Conservation (phyloP, 2,113 vertebrate genomes). For the Channa maculata region DNA sequence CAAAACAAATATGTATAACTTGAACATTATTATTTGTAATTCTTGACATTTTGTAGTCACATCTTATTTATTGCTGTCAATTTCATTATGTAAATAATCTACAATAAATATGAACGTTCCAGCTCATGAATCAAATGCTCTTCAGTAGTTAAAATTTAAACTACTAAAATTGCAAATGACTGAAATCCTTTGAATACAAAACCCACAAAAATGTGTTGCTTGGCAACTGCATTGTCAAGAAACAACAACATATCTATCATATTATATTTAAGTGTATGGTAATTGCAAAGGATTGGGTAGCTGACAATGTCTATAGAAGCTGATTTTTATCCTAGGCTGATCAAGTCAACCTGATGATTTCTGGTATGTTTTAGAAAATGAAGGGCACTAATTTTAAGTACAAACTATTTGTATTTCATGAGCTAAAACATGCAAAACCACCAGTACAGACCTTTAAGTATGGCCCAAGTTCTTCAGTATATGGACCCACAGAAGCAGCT, state of each 20-base stretch:
- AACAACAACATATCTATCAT: not conserved
- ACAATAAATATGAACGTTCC: not conserved
- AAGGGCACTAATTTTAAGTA: conserved; percentile 27
- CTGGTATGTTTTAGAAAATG: conserved; percentile 32
- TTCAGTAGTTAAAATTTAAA: not conserved
- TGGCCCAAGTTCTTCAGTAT: conserved; percentile 29
- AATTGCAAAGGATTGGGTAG: not conserved
- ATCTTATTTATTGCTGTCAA: no score
- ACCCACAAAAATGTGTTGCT: not conserved
- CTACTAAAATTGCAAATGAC: no score
- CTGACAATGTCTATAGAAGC: not conserved
- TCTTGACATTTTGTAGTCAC: no score
- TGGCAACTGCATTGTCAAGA: not conserved
- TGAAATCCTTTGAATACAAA: no score
- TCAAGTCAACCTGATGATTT: conserved; percentile 6
- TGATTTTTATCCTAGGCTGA: not conserved
- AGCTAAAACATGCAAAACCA: conserved; percentile 53
- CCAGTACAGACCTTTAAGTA: conserved; percentile 22
- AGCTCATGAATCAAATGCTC: not conserved
- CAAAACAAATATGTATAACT: no score
- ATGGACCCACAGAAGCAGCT: conserved; percentile 32
- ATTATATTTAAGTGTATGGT: not conserved
- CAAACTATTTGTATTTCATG: conserved; percentile 45
- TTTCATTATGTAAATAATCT: no score
- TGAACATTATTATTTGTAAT: no score